These are phyloP conservation scores for Rachycentron canadum DNA, from an alignment of 2,797 vertebrate genomes.

Conservation along the genomic window DNA sequence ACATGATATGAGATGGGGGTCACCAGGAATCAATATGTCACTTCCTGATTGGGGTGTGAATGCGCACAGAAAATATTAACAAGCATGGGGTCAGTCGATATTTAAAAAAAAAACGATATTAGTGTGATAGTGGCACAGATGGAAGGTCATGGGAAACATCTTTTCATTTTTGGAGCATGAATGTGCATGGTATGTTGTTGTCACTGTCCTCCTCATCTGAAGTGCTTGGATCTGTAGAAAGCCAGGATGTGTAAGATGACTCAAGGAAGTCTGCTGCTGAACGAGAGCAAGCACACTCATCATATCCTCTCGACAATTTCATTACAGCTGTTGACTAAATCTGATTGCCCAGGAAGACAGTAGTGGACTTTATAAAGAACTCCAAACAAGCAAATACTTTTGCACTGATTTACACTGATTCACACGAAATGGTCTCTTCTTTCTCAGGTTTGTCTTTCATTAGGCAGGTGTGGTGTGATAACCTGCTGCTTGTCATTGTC, in stretches of 20 bases:
- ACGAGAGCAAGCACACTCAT: background rate
- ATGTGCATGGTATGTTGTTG: background rate
- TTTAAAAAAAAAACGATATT: constrained; percentile 17
- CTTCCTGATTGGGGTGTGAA: constrained; percentile 22
- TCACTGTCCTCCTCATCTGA: no score
- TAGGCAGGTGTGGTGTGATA: background rate
- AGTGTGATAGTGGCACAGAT: background rate
- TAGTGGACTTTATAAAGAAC: background rate
- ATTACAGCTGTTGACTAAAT: constrained; percentile 19
- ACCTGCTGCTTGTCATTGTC: background rate
- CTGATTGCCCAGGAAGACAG: constrained; percentile 17
- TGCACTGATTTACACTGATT: background rate
- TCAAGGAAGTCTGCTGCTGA: background rate
- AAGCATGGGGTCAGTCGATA: constrained; percentile 10
- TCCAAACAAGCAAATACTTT: constrained; percentile 24
- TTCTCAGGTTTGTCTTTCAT: background rate
- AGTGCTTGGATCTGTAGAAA: background rate
- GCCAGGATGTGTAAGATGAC: background rate
- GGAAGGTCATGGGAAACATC: constrained; percentile 11
- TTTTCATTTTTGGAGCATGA: background rate
- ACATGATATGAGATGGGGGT: constrained; percentile 29
- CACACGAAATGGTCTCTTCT: background rate
- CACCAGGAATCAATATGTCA: constrained; percentile 44
- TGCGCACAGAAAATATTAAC: constrained; percentile 33
- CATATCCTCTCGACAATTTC: constrained; percentile 1